Evolutionary conservation across 2,113 vertebrate species (phyloP).

Genomic region (Cavia aperea): DNA sequence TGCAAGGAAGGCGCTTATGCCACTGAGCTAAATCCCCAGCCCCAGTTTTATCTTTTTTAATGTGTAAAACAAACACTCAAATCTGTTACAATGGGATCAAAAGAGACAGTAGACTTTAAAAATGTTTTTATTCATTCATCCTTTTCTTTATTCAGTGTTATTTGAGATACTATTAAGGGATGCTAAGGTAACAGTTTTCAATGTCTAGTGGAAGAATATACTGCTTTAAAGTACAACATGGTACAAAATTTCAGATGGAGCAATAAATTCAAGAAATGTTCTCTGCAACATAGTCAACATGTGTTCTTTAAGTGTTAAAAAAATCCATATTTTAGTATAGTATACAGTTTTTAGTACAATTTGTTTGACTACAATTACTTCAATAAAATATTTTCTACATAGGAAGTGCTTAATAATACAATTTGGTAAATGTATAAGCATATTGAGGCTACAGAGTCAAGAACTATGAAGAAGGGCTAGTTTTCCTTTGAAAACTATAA

Average conservation of each 20-base stretch:
- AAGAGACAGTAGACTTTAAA: background rate
- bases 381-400: background rate
- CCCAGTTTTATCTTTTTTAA: background rate
- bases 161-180: background rate
- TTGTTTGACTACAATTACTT: background rate
- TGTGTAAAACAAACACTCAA: background rate
- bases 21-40: too few relatives aligned
- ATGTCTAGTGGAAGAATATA: background rate
- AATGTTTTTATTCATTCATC: background rate
- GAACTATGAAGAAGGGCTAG: background rate
- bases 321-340: background rate
- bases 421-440: background rate
- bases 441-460: background rate
- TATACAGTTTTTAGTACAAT: background rate
- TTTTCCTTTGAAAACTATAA: slow-evolving; percentile 20
- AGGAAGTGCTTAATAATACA: background rate
- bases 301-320: background rate
- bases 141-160: background rate
- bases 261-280: background rate
- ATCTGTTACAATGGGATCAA: background rate
- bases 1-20: too few relatives aligned
- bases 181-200: background rate
- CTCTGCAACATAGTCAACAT: background rate
- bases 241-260: background rate
- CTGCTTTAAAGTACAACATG: background rate